Base-by-base conservation (phyloP, 2,888 invertebrate genomes). In the Aphidoletes aphidimyza region DNA sequence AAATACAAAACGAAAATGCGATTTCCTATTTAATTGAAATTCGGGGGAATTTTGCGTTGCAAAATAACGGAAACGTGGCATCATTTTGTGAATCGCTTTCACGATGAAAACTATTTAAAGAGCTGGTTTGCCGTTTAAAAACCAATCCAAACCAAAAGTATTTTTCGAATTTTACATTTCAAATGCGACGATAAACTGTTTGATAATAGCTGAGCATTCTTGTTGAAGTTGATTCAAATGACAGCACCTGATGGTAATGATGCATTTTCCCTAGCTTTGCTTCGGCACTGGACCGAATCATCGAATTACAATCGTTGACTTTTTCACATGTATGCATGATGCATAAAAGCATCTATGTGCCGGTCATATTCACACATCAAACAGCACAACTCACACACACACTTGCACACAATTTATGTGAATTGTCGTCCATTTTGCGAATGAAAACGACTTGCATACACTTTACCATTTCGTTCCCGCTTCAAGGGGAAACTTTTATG, bases 301-400 rank as follows among this genome's bases (percentile, higher is more conserved):
- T 69, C 34, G 69, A 69, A 30, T 30, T 69, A 69, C 17, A 5
- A n/a, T n/a, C n/a, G 30, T 69, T 30, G 69, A 69, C 30, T 69
- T 69, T 5, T 69, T 30, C 54, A 47, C 47, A 47, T 47, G n/a
- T n/a, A 8, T 47, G 54, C 54, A 54, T 54, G 22, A 26, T 22
- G 22, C 54, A 54, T 54, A 54, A 54, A 26, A 54, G 54, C 54
- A 54, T 17, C 30, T 14, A 69, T 69, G n/a, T n/a, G n/a, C n/a
- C 69, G 69, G 69, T 69, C 69, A 69, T 30, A 69, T 69, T 69
- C 26, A 69, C n/a, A n/a, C 69, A 69, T 69, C 69, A 69, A 69
- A 69, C 30, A 69, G n/a, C n/a, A n/a, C n/a, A n/a, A n/a, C n/a
- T n/a, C n/a, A n/a, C n/a, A n/a, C n/a, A n/a, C n/a, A n/a, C n/a